Percentiles rank a stretch among this genome's conserved stretches.
Conservation (phyloP, 1,140 invertebrate genomes). For the Hestina assimilis region DNA sequence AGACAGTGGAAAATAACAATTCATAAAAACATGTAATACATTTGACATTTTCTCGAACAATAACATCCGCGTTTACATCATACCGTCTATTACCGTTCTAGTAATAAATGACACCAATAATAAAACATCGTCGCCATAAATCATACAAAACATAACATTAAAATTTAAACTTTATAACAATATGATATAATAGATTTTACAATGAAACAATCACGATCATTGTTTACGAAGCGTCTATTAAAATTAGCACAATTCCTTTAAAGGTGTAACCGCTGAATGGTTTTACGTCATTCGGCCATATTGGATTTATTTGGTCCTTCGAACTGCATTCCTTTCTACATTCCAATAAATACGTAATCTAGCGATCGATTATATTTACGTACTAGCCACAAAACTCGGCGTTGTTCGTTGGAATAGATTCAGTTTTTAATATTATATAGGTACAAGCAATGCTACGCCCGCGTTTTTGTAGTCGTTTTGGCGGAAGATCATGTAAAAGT, state of each 20-base stretch:
- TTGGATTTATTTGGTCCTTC: slow-evolving; percentile 15
- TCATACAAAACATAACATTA: background rate
- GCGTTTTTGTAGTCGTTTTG: too few species aligned
- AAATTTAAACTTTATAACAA: background rate
- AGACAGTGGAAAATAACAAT: too few species aligned
- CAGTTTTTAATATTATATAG: too few species aligned
- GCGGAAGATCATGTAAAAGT: too few species aligned
- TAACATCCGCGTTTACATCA: too few species aligned
- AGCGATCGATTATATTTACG: background rate
- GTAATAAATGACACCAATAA: background rate
- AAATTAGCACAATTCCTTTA: slow-evolving; percentile 19
- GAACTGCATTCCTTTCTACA: slow-evolving; percentile 14
- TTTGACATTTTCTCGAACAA: too few species aligned
- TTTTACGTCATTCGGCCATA: slow-evolving; percentile 24
- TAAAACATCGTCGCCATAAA: background rate
- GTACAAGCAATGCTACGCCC: too few species aligned
- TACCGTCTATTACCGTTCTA: background rate
- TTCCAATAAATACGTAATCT: slow-evolving; percentile 7
- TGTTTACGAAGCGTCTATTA: slow-evolving; percentile 16
- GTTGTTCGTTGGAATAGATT: too few species aligned
- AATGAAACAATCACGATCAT: background rate
- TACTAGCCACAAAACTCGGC: background rate
- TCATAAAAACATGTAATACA: too few species aligned
- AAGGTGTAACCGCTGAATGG: slow-evolving; percentile 13
- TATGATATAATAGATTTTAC: background rate